phyloP scores from a whole-genome alignment of 2,888 invertebrate genomes.

The Oscheius sp. region DNA sequence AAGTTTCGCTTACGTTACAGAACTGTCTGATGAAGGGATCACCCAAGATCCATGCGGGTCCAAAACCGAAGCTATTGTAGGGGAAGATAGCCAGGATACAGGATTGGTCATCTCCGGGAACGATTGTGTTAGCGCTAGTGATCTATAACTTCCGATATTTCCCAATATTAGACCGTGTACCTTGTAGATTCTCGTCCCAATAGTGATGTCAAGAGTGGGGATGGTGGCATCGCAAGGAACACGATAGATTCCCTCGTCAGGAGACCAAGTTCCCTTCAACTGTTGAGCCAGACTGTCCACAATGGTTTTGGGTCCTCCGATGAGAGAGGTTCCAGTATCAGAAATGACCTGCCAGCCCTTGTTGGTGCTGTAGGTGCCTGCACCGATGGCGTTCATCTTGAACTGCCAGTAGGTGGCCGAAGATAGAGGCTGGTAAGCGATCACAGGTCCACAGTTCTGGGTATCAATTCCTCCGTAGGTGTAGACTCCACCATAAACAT shows the following conservation, averaged over 20 bases:
- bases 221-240: conserved; percentile 50
- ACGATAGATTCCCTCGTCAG: conserved; percentile 51
- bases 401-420: conserved; percentile 65
- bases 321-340: conserved; percentile 60
- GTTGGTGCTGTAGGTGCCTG: conserved; percentile 46
- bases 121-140: conserved; percentile 30
- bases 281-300: conserved; percentile 45
- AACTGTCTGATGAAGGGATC: conserved; percentile 61
- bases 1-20: conserved; percentile 48
- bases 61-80: conserved; percentile 54
- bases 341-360: conserved; percentile 62
- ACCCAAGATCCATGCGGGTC: conserved; percentile 57
- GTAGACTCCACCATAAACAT: conserved; percentile 58
- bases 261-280: conserved; percentile 50
- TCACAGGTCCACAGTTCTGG: conserved; percentile 57
- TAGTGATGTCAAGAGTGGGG: conserved; percentile 52
- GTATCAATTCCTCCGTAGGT: conserved; percentile 60
- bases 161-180: background rate
- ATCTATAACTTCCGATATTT: conserved; percentile 13
- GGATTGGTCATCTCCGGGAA: conserved; percentile 48
- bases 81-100: conserved; percentile 58
- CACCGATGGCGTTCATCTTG: conserved; percentile 51
- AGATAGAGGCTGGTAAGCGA: conserved; percentile 57
- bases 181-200: conserved; percentile 50
- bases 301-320: conserved; percentile 54